Conservation (phyloP, 1,140 invertebrate species). For the Brachionus koreanus region DNA sequence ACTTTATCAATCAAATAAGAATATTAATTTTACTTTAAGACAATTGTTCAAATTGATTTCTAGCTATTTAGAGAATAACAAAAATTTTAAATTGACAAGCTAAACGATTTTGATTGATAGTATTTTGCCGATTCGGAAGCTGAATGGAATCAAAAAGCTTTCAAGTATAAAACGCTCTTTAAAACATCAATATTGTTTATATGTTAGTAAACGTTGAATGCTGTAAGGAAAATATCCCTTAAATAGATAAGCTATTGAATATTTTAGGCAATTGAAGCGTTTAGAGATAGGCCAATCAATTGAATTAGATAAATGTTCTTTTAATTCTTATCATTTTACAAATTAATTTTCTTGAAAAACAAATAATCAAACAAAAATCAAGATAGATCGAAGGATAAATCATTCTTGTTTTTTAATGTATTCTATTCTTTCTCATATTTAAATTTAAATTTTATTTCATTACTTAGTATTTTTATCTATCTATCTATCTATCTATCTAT, state of each 20-base stretch:
- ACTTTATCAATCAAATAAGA: background rate
- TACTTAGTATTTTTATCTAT: constrained; percentile 2
- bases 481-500: too few relatives aligned
- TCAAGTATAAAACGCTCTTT: background rate
- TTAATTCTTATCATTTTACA: constrained; percentile 3
- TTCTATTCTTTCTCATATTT: background rate
- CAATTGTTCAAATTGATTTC: background rate
- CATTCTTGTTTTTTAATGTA: background rate
- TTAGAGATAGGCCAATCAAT: background rate
- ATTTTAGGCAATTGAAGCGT: background rate
- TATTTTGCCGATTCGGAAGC: background rate
- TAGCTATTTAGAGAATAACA: background rate
- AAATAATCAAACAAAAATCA: background rate
- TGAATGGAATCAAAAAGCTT: background rate
- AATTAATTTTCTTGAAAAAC: constrained; percentile 25
- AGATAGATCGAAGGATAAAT: background rate
- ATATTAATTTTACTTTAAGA: background rate
- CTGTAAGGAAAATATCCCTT: background rate
- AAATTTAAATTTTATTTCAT: constrained; percentile 10
- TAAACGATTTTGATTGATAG: background rate
- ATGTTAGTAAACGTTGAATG: background rate
- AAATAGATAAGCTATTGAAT: background rate
- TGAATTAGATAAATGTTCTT: constrained; percentile 31
- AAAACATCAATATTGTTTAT: background rate
- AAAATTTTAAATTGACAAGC: background rate